A percentile compares a stretch with the other conserved stretches of the same genome.
These are phyloP conservation scores for Prosapia bicincta DNA, from an alignment of 2,888 invertebrate species.

Conservation along the genomic window DNA sequence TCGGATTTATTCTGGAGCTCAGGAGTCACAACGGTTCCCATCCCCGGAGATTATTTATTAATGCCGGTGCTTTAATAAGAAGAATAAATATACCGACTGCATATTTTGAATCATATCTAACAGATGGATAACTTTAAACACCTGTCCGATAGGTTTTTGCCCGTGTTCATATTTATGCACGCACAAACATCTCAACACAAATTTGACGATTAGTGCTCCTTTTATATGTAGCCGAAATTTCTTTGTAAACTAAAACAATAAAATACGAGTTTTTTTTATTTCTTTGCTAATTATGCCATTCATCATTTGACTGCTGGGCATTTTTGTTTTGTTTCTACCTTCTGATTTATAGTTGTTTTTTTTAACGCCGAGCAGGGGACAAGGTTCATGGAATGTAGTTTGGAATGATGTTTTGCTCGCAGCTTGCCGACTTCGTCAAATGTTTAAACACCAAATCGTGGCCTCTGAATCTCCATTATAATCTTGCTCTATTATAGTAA, in stretches of 20 bases:
- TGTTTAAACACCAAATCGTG: not conserved
- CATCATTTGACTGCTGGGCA: not conserved
- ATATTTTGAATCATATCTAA: too few species aligned
- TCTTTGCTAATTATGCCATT: not conserved
- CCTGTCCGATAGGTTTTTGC: not conserved
- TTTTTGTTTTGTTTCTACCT: constrained; percentile 2
- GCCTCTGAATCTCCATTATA: not conserved
- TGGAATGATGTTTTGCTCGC: not conserved
- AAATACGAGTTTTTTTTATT: not conserved
- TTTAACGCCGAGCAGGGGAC: not conserved
- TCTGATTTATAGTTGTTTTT: not conserved
- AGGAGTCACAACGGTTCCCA: too few species aligned
- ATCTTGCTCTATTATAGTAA: not conserved
- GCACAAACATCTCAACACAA: not conserved
- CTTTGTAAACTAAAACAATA: not conserved
- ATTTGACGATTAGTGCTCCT: not conserved
- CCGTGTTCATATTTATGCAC: not conserved
- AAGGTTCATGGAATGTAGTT: constrained; percentile 2
- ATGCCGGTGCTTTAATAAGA: not conserved
- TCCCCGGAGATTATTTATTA: not conserved
- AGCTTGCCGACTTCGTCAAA: not conserved
- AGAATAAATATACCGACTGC: not conserved
- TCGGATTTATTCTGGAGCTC: too few species aligned
- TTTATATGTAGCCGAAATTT: not conserved
- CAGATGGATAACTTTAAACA: not conserved